Evolutionary conservation across 1,140 invertebrate species (phyloP).

Genomic region (Drosophila jambulina): DNA sequence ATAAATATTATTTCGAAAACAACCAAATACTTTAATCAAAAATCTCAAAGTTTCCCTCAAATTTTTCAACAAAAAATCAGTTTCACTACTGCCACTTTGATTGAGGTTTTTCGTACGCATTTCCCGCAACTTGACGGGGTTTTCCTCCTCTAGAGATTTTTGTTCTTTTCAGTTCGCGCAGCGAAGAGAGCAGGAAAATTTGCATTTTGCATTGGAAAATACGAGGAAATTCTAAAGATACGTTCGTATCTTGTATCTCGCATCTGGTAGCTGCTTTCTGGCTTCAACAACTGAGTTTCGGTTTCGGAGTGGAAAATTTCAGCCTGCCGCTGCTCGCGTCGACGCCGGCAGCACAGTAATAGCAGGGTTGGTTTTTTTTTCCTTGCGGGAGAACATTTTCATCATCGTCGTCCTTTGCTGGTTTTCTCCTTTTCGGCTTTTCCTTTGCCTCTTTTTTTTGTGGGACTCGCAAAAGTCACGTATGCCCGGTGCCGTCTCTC

Average conservation of each 20-base stretch:
- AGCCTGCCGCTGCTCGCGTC: constrained; percentile 59
- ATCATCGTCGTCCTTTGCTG: constrained; percentile 53
- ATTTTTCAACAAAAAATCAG: not conserved
- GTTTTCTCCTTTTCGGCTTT: constrained; percentile 34
- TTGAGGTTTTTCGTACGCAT: constrained; percentile 21
- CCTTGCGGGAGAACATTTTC: constrained; percentile 67
- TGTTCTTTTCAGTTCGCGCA: constrained; percentile 24
- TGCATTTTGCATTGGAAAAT: constrained; percentile 43
- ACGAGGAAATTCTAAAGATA: constrained; percentile 39
- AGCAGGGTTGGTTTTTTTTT: constrained; percentile 43
- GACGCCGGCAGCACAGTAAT: constrained; percentile 25
- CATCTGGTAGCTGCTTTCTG: constrained; percentile 21
- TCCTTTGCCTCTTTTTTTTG: constrained; percentile 40
- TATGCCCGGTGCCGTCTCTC: constrained; percentile 57
- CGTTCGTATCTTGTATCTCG: constrained; percentile 32
- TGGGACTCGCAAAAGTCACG: constrained; percentile 66
- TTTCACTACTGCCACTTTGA: constrained; percentile 7
- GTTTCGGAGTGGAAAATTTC: constrained; percentile 76
- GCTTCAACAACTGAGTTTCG: constrained; percentile 53
- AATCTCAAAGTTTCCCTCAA: not conserved
- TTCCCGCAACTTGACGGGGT: constrained; percentile 15
- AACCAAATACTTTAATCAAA: not conserved
- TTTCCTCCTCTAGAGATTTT: constrained; percentile 18
- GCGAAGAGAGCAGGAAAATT: constrained; percentile 36
- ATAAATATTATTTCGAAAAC: not conserved